phyloP scores from a whole-genome alignment of 2,888 invertebrate genomes.

The Isotomurus palustris region DNA sequence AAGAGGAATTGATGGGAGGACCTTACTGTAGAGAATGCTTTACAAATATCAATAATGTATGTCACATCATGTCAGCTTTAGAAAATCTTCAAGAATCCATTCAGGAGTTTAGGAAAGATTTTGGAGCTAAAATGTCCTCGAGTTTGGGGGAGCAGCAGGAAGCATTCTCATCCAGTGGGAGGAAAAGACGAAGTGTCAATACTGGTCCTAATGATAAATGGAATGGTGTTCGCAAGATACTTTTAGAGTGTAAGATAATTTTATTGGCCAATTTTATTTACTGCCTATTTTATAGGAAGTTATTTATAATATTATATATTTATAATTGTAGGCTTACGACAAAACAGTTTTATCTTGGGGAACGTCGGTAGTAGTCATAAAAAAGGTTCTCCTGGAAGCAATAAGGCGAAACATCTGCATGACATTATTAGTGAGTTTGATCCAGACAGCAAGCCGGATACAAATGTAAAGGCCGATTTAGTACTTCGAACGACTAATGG shows the following conservation, averaged over 20 bases:
- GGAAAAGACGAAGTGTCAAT: background rate
- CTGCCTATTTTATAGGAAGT: too few species aligned
- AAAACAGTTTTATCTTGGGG: background rate
- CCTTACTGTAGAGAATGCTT: constrained; percentile 11
- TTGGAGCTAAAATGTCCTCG: background rate
- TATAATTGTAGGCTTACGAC: too few species aligned
- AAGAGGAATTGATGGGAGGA: background rate
- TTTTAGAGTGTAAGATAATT: constrained; percentile 2
- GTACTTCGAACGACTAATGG: constrained; percentile 2
- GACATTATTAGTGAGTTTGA: constrained; percentile 2
- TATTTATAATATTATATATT: too few species aligned
- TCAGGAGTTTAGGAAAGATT: constrained; percentile 7
- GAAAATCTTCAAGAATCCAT: constrained; percentile 7
- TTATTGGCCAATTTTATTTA: background rate
- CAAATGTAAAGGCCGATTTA: background rate
- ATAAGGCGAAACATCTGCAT: constrained; percentile 4
- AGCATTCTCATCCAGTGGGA: background rate
- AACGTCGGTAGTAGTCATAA: too few species aligned
- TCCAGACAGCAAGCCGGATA: constrained; percentile 1
- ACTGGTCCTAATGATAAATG: background rate
- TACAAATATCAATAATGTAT: constrained; percentile 10
- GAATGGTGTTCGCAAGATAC: background rate
- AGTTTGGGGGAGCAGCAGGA: background rate
- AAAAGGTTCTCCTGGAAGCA: too few species aligned
- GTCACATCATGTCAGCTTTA: constrained; percentile 7